phyloP scores from a whole-genome alignment of 2,888 invertebrate species.

The Cartodere bifasciata region DNA sequence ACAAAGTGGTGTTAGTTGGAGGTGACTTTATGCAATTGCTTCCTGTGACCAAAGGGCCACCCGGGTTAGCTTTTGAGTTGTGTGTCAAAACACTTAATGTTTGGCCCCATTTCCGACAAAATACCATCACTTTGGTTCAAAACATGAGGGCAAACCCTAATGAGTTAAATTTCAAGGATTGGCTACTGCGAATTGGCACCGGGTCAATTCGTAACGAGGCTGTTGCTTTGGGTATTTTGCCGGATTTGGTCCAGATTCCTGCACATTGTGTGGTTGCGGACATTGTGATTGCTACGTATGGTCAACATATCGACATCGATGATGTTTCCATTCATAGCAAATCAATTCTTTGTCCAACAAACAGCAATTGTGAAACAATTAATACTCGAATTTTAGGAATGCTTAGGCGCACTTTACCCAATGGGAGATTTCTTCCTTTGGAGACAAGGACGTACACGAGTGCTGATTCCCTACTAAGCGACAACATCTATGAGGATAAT shows the following conservation, averaged over 20 bases:
- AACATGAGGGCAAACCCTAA: neutral
- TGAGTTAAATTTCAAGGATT: neutral
- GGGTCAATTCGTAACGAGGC: neutral
- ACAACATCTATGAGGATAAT: neutral
- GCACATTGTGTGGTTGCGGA: neutral
- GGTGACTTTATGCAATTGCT: neutral
- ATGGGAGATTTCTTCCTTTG: neutral
- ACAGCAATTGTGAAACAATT: neutral
- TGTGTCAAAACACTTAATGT: neutral
- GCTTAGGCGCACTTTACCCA: neutral
- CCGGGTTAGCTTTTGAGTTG: neutral
- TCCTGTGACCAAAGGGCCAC: neutral
- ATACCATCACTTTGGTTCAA: constrained; percentile 1
- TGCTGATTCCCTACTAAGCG: neutral
- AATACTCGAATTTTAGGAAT: neutral
- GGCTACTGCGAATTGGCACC: neutral
- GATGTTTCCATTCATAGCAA: neutral
- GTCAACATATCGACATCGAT: neutral
- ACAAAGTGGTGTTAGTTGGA: neutral
- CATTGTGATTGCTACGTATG: neutral
- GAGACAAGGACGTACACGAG: neutral
- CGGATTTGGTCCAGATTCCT: neutral
- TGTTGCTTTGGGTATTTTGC: neutral
- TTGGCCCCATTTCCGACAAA: neutral
- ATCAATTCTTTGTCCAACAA: neutral